A percentile compares a stretch with the other conserved stretches of the same genome.
Evolutionary conservation across 1,140 invertebrate genomes (phyloP).

Genomic region (Luehdorfia chinensis): DNA sequence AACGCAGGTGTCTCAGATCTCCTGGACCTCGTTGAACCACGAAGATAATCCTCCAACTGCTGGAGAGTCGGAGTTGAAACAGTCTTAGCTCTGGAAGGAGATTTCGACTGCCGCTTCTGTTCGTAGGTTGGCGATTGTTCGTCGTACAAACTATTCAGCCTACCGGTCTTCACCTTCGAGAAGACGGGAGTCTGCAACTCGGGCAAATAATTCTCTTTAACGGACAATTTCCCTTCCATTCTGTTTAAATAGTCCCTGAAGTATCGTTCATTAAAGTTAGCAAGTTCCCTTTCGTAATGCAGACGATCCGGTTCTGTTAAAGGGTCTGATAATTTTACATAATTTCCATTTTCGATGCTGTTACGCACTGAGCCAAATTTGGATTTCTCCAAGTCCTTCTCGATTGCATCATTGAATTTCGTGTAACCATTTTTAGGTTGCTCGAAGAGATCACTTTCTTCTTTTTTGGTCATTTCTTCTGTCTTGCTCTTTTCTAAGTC

Average conservation of each 20-base stretch:
- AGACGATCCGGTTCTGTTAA: constrained; percentile 47
- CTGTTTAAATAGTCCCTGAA: constrained; percentile 56
- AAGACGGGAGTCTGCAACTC: constrained; percentile 70
- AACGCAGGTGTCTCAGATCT: constrained; percentile 68
- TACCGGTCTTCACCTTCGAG: constrained; percentile 62
- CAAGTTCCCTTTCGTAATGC: constrained; percentile 64
- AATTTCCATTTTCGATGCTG: constrained; percentile 58
- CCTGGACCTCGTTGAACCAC: constrained; percentile 44
- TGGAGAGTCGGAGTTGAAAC: constrained; percentile 64
- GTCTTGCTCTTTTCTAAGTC: constrained; percentile 42
- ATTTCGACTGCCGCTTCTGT: constrained; percentile 44
- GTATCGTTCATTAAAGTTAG: constrained; percentile 68
- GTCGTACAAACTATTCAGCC: constrained; percentile 53
- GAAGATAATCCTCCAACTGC: constrained; percentile 68
- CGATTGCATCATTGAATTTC: constrained; percentile 48
- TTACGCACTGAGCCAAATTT: constrained; percentile 69
- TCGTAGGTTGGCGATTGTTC: constrained; percentile 56
- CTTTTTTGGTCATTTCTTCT: constrained; percentile 34
- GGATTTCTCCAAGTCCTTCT: constrained; percentile 56
- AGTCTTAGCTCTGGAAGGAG: constrained; percentile 53
- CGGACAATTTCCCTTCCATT: constrained; percentile 40
- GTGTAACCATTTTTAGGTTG: constrained; percentile 43
- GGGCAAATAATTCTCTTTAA: constrained; percentile 67
- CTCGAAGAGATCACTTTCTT: constrained; percentile 43
- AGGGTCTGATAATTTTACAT: constrained; percentile 58